Percentiles rank a stretch among this genome's conserved stretches.
phyloP scores from a whole-genome alignment of 2,113 vertebrate species.

The Dasyornis broadbenti region DNA sequence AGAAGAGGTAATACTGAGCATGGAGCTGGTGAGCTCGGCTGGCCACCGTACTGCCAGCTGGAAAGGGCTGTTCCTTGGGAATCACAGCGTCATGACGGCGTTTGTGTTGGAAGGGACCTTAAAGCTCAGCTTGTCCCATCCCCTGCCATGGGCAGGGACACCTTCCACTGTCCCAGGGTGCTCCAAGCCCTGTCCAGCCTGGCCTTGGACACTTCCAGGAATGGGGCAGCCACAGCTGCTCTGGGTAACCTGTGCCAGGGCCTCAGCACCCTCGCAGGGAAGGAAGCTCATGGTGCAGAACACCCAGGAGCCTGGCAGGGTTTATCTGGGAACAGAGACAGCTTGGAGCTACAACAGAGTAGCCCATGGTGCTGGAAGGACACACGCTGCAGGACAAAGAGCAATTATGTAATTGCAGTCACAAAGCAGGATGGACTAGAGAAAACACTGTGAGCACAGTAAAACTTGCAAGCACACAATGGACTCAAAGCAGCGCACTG shows the following conservation, averaged over 20 bases:
- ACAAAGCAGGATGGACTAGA: neutral
- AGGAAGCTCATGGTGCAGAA: neutral
- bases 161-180: accelerated
- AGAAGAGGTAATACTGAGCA: neutral
- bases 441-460: neutral
- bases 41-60: neutral
- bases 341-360: neutral
- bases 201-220: neutral
- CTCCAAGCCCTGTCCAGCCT: neutral
- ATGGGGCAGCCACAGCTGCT: neutral
- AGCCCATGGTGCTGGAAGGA: neutral
- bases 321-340: neutral
- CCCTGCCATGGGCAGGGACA: neutral
- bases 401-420: neutral
- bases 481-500: neutral
- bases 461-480: neutral
- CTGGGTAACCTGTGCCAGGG: neutral
- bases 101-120: neutral
- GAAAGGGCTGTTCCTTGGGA: neutral
- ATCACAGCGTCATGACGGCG: neutral
- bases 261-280: neutral
- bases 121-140: neutral
- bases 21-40: neutral
- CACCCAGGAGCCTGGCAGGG: neutral
- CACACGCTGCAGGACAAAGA: neutral